Evolutionary conservation across 2,888 invertebrate genomes (phyloP), one percentile per base, ranked within the genome.

Genomic region (Dryobota labecula): DNA sequence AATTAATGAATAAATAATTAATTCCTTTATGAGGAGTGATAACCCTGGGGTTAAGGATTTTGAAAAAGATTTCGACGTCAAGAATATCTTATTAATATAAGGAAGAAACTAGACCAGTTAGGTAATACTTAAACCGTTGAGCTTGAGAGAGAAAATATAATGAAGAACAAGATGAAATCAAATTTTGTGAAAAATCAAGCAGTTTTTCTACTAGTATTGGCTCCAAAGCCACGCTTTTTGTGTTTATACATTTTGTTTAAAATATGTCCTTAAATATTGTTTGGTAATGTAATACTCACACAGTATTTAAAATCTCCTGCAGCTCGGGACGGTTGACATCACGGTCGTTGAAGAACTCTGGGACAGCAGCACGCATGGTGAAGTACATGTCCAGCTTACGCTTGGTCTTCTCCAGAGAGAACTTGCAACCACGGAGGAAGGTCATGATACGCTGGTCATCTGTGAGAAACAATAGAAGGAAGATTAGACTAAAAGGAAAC

Each of bases 361-460:
- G 98, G 45, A 98, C 97, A 1, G 98, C 98, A 8, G 97, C 96
- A 33, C 98, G 96, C 98, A 98, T 98, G 15, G 98, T 98, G 92
- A 98, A 98, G 93, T 98, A 98, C 98, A 98, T 98, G 92, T 98
- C 98, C 89, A 98, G 93, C 93, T 98, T 98, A 89, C 97, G 97
- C 94, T 98, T 98, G 91, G 98, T 97, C 94, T 98, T 98, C 93
- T 98, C 98, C 90, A 98, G 91, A 67, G 98, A 98, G 94, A 98
- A 98, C 95, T 98, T 98, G 94, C 98, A 98, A 38, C 98, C 98
- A 20, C 98, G 97, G 77, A 98, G 96, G 95, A 98, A 98, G 69
- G 98, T 98, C 96, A 98, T 97, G 81, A 98, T 94, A 72, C 98
- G 97, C 85, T 97, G 96, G 92, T 98, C 98, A 93, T 98, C 98